Percentiles rank a stretch among this genome's conserved stretches.
Evolutionary conservation across 2,797 vertebrate genomes (phyloP).

Genomic region (Chromobotia macracanthus): DNA sequence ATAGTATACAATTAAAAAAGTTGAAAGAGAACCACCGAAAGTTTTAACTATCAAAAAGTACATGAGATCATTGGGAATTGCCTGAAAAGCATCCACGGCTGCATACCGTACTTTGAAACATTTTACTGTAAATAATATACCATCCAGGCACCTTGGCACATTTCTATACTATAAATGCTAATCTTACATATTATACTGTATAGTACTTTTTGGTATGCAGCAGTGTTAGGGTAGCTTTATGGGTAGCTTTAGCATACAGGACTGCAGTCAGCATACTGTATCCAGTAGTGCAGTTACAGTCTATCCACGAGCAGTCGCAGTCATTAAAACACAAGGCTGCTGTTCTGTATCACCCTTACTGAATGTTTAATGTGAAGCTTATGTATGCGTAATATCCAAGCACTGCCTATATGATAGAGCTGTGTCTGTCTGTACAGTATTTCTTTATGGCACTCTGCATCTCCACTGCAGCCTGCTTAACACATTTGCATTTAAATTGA

Average conservation of each 20-base stretch:
- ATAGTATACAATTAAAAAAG: too few relatives aligned
- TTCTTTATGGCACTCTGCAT: too few relatives aligned
- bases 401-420: background rate
- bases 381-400: constrained; percentile 5
- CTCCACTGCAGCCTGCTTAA: background rate
- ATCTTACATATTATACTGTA: background rate
- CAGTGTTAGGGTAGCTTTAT: background rate
- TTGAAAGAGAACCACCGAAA: too few relatives aligned
- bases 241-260: constrained; percentile 5
- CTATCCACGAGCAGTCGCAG: constrained; percentile 2
- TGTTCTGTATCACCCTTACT: constrained; percentile 30
- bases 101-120: too few relatives aligned
- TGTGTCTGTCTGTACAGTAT: background rate
- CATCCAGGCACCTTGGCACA: background rate
- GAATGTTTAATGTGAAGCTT: constrained; percentile 15
- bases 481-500: constrained; percentile 58
- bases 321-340: constrained; percentile 35
- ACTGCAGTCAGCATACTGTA: constrained; percentile 30
- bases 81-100: too few relatives aligned
- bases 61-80: too few relatives aligned
- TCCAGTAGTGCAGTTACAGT: constrained; percentile 4
- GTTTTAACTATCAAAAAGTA: too few relatives aligned
- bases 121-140: background rate
- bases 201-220: constrained; percentile 4
- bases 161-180: background rate